phyloP scores from a whole-genome alignment of 2,888 invertebrate species.

The Ormyrus rosae region DNA sequence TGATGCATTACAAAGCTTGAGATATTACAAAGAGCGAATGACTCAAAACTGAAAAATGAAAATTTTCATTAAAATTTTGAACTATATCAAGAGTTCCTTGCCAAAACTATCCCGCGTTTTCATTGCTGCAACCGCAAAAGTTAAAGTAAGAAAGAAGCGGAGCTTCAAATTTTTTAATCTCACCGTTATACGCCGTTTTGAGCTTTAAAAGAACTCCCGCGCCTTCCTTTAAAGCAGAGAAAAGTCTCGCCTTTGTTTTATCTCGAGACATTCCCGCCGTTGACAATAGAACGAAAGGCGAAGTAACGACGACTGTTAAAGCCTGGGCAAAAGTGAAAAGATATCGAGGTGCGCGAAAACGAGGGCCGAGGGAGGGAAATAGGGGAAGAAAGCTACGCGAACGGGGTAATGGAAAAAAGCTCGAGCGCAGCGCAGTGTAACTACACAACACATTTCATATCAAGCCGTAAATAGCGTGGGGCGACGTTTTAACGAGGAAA shows the following conservation, averaged over 20 bases:
- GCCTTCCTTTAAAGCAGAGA: slow-evolving; percentile 5
- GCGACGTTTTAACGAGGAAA: slow-evolving; percentile 7
- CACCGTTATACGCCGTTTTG: not conserved
- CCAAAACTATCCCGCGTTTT: no score
- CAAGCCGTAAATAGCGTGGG: slow-evolving; percentile 29
- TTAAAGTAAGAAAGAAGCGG: no score
- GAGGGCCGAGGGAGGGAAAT: not conserved
- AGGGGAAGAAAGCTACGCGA: not conserved
- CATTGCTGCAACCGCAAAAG: no score
- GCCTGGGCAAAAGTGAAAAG: not conserved
- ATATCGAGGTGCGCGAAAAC: not conserved
- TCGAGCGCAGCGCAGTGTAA: slow-evolving; percentile 3
- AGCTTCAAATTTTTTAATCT: not conserved
- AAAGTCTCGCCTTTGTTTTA: slow-evolving; percentile 5
- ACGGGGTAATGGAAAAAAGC: not conserved
- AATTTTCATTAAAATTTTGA: no score
- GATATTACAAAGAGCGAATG: not conserved
- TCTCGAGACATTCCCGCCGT: not conserved
- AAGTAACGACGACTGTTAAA: slow-evolving; percentile 8
- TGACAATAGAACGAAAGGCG: not conserved
- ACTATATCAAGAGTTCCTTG: no score
- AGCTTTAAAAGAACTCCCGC: slow-evolving; percentile 8
- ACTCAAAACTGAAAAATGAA: not conserved
- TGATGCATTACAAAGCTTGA: not conserved
- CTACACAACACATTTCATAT: slow-evolving; percentile 21